A percentile compares a stretch with the other conserved stretches of the same genome.
phyloP scores from a whole-genome alignment of 2,888 invertebrate genomes.

The Helicoverpa assulta region DNA sequence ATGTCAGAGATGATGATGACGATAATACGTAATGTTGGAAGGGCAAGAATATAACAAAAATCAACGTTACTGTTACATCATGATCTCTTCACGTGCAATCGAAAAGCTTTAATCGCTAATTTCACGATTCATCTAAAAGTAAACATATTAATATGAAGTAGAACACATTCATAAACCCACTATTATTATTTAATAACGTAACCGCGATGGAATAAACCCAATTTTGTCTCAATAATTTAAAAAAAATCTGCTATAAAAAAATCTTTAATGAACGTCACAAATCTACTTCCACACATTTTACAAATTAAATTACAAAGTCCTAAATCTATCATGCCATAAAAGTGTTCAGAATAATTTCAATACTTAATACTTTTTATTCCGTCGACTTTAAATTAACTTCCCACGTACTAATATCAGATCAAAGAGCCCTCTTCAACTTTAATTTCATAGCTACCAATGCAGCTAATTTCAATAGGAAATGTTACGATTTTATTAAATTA shows the following conservation, averaged over 20 bases:
- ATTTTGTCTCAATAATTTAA: background rate
- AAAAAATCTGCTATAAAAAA: too few relatives aligned
- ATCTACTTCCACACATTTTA: background rate
- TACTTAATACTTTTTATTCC: slow-evolving; percentile 36
- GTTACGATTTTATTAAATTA: slow-evolving; percentile 80
- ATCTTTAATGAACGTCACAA: background rate
- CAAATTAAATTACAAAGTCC: slow-evolving; percentile 10
- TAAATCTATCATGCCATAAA: slow-evolving; percentile 30
- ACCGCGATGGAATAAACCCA: too few relatives aligned
- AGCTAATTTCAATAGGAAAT: slow-evolving; percentile 68
- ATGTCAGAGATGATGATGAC: too few relatives aligned
- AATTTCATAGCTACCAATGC: slow-evolving; percentile 59
- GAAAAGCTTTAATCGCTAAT: too few relatives aligned
- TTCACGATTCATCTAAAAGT: too few relatives aligned
- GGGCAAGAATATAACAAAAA: too few relatives aligned
- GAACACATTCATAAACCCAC: too few relatives aligned
- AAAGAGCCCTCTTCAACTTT: slow-evolving; percentile 61
- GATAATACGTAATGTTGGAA: too few relatives aligned
- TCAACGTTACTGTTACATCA: too few relatives aligned
- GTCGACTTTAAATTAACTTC: slow-evolving; percentile 50
- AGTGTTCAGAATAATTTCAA: slow-evolving; percentile 37
- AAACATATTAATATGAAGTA: too few relatives aligned
- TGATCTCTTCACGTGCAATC: too few relatives aligned
- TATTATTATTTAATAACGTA: too few relatives aligned
- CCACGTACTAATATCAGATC: slow-evolving; percentile 59